These are phyloP conservation scores for Acanthurus tractus DNA, from an alignment of 2,797 vertebrate species.

Conservation along the genomic window DNA sequence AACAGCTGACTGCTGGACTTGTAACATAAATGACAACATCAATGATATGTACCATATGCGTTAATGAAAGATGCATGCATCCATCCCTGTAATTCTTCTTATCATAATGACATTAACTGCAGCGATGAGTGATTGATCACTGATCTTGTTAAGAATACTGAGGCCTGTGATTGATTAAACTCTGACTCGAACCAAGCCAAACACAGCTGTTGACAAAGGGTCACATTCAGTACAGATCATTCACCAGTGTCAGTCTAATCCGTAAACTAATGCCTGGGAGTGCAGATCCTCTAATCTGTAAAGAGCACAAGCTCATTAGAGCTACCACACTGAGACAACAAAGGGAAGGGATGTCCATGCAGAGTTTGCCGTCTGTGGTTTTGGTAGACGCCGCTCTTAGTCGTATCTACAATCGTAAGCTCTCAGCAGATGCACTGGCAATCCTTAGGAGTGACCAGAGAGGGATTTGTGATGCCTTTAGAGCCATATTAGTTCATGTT, in stretches of 20 bases:
- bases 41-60: neutral
- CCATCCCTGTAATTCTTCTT: neutral
- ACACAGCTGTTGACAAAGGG: constrained; percentile 36
- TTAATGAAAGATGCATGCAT: constrained; percentile 7
- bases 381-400: constrained; percentile 2
- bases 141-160: constrained; percentile 29
- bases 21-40: neutral
- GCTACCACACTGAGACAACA: constrained; percentile 47
- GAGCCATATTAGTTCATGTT: constrained; percentile 86
- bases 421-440: constrained; percentile 41
- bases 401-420: constrained; percentile 17
- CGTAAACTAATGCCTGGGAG: constrained; percentile 31
- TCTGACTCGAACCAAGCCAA: constrained; percentile 16
- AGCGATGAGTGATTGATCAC: constrained; percentile 20
- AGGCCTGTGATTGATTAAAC: constrained; percentile 17
- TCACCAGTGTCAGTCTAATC: constrained; percentile 45
- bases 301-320: constrained; percentile 59
- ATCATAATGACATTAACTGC: constrained; percentile 6
- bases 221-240: constrained; percentile 41
- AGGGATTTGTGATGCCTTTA: constrained; percentile 52
- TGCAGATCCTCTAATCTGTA: constrained; percentile 60
- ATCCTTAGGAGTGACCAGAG: constrained; percentile 34
- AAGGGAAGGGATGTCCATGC: constrained; percentile 13
- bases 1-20: neutral
- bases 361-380: constrained; percentile 11